These are phyloP conservation scores for Atta colombica DNA, from an alignment of 1,140 invertebrate species.

Conservation along the genomic window DNA sequence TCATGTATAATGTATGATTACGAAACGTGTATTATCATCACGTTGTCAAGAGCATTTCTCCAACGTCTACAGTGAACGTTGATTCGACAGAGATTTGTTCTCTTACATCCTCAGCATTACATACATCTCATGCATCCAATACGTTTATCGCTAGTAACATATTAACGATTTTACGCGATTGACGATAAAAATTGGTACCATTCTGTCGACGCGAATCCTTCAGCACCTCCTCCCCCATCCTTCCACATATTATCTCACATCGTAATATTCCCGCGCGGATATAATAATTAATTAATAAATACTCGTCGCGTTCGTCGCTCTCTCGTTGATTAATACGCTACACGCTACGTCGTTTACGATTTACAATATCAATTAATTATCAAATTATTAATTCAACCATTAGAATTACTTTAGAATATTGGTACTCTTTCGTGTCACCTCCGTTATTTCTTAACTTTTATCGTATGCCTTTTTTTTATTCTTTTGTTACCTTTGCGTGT, in stretches of 20 bases:
- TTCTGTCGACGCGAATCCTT: slow-evolving; percentile 3
- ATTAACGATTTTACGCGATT: slow-evolving; percentile 77
- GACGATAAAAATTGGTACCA: slow-evolving; percentile 73
- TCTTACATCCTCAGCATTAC: neutral
- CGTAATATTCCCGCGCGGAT: slow-evolving; percentile 19
- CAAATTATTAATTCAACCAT: slow-evolving; percentile 86
- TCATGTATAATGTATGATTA: slow-evolving; percentile 1
- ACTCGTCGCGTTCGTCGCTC: slow-evolving; percentile 70
- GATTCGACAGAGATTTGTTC: slow-evolving; percentile 27
- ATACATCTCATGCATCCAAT: slow-evolving; percentile 9
- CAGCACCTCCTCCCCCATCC: slow-evolving; percentile 54
- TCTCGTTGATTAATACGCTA: slow-evolving; percentile 85
- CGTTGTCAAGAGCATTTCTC: neutral
- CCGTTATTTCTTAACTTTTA: slow-evolving; percentile 61
- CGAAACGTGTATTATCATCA: slow-evolving; percentile 24
- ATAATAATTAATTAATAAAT: slow-evolving; percentile 71
- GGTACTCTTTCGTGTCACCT: slow-evolving; percentile 83
- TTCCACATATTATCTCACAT: slow-evolving; percentile 12
- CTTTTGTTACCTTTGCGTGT: slow-evolving; percentile 46
- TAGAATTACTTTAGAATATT: slow-evolving; percentile 88
- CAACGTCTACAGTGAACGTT: neutral
- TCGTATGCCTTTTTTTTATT: slow-evolving; percentile 56
- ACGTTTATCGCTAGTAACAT: slow-evolving; percentile 27
- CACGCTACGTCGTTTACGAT: slow-evolving; percentile 84
- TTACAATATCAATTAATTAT: slow-evolving; percentile 87